Conservation (phyloP, 2,797 vertebrate genomes). For the Echeneis naucrates region DNA sequence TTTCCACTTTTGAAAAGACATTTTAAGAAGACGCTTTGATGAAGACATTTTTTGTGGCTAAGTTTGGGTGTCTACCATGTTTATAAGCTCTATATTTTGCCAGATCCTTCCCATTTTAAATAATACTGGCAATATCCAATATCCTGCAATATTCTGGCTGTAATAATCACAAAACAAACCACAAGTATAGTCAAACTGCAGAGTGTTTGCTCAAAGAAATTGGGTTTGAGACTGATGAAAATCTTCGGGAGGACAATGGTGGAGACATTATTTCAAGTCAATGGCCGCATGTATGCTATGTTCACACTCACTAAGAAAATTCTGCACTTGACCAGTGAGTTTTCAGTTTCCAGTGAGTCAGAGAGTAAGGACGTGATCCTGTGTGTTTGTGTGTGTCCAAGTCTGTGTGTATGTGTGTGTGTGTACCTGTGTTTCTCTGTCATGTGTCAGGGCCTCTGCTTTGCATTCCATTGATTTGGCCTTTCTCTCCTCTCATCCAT, state of each 20-base stretch:
- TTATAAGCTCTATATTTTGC: not conserved
- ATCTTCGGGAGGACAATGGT: constrained; percentile 9
- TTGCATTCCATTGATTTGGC: constrained; percentile 42
- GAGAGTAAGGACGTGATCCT: not conserved
- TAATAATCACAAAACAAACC: constrained; percentile 40
- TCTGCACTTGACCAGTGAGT: constrained; percentile 8
- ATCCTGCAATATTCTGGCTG: constrained; percentile 11
- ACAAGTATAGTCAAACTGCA: constrained; percentile 25
- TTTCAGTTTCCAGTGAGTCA: constrained; percentile 3
- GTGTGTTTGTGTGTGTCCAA: not conserved
- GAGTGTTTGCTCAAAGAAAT: constrained; percentile 57
- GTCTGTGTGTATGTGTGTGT: not conserved
- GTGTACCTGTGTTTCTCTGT: constrained; percentile 13
- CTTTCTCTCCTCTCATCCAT: constrained; percentile 67
- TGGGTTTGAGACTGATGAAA: constrained; percentile 43
- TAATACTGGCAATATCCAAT: constrained; percentile 11
- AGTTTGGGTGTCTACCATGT: not conserved
- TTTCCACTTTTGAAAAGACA: too few relatives aligned
- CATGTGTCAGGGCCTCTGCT: constrained; percentile 30
- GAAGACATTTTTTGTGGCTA: not conserved
- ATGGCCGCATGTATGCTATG: not conserved
- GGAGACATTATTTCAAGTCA: constrained; percentile 12
- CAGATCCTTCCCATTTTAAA: constrained; percentile 16
- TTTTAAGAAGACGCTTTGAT: not conserved
- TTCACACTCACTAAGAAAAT: constrained; percentile 4